Conservation (phyloP, 2,113 vertebrate species). For the Haliaeetus leucogaster region DNA sequence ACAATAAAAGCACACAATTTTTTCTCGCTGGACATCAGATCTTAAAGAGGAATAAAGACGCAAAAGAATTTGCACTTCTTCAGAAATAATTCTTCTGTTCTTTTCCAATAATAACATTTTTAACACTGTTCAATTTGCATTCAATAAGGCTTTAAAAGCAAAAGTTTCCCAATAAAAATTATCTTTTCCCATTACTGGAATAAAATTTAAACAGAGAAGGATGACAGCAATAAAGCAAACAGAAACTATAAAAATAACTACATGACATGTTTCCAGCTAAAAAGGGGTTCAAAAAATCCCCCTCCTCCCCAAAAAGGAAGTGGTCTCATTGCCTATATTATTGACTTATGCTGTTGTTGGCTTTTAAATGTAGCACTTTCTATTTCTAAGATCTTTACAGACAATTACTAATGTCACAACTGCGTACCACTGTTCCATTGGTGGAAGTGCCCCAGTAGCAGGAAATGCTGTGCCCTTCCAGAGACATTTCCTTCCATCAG, state of each 20-base stretch:
- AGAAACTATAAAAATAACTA: background rate
- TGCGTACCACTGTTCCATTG: background rate
- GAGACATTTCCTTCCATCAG: slow-evolving; percentile 31
- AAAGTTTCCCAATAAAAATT: background rate
- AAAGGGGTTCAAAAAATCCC: background rate
- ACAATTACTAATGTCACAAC: slow-evolving; percentile 4
- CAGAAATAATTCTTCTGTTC: background rate
- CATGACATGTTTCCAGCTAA: background rate
- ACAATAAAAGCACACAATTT: background rate
- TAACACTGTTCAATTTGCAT: background rate
- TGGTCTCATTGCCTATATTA: background rate
- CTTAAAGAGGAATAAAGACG: background rate
- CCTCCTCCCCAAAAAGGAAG: background rate
- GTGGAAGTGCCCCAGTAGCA: slow-evolving; percentile 40
- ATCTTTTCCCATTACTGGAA: background rate
- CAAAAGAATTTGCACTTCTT: background rate
- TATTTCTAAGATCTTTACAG: background rate
- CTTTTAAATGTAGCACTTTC: slow-evolving; percentile 3
- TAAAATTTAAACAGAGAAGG: background rate
- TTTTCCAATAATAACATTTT: background rate
- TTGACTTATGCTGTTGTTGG: slow-evolving; percentile 26
- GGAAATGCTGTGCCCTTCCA: slow-evolving; percentile 47
- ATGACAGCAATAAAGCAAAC: background rate
- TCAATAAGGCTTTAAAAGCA: background rate
- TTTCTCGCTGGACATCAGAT: background rate